Conservation (phyloP, 1,140 invertebrate genomes). For the Eubasilissa regina region DNA sequence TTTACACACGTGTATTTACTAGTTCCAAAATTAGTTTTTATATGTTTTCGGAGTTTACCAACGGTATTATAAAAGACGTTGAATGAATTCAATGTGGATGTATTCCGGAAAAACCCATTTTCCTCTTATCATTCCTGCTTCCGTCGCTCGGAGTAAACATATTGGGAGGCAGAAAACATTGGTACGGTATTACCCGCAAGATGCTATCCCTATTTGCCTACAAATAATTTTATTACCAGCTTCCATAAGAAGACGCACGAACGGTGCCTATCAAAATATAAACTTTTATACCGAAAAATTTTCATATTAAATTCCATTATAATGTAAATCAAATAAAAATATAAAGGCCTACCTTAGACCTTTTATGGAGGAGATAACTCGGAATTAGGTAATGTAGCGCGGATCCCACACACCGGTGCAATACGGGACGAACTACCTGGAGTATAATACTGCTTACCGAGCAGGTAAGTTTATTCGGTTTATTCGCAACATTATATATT, state of each 20-base stretch:
- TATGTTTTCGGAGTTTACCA: neutral
- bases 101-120: slow-evolving; percentile 4
- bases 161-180: neutral
- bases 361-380: neutral
- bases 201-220: neutral
- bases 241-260: neutral
- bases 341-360: neutral
- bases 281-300: neutral
- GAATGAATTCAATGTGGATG: neutral
- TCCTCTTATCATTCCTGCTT: slow-evolving; percentile 9
- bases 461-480: too few relatives aligned
- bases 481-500: too few relatives aligned
- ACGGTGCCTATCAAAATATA: neutral
- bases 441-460: too few relatives aligned
- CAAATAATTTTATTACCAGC: neutral
- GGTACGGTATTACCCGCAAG: neutral
- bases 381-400: neutral
- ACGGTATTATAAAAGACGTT: neutral
- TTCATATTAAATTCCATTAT: neutral
- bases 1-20: too few relatives aligned
- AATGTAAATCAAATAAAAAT: neutral
- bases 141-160: neutral
- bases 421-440: too few relatives aligned
- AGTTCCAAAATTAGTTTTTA: too few relatives aligned
- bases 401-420: too few relatives aligned